A percentile compares a stretch with the other conserved stretches of the same genome.
Evolutionary conservation across 1,140 invertebrate species (phyloP).

Genomic region (Apolygus lucorum): DNA sequence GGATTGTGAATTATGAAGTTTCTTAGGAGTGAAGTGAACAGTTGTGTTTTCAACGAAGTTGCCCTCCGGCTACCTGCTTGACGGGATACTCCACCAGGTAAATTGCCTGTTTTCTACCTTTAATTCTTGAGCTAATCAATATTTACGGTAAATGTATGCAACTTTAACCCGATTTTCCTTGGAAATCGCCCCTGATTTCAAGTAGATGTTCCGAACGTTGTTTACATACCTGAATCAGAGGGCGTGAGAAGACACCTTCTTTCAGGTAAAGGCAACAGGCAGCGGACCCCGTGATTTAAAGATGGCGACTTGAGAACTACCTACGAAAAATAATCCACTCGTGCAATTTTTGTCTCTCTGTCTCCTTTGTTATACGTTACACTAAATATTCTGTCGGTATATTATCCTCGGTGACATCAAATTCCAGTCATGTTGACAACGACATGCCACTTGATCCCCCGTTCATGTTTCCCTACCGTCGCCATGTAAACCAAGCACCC

Average conservation of each 20-base stretch:
- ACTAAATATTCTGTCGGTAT: background rate
- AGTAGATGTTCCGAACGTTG: background rate
- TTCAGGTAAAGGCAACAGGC: conserved; percentile 23
- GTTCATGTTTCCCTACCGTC: conserved; percentile 14
- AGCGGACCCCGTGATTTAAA: conserved; percentile 22
- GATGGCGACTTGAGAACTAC: conserved; percentile 13
- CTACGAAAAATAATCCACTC: background rate
- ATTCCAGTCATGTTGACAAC: background rate
- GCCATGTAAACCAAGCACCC: background rate
- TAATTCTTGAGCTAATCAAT: background rate
- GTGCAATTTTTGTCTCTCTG: no score
- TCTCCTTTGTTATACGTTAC: background rate
- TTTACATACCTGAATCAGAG: background rate
- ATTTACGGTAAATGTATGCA: background rate
- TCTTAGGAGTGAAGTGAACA: conserved; percentile 17
- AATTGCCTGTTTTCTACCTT: conserved; percentile 2
- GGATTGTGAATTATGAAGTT: conserved; percentile 14
- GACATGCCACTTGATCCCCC: background rate
- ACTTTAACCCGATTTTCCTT: background rate
- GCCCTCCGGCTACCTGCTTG: conserved; percentile 21
- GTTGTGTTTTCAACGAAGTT: conserved; percentile 24
- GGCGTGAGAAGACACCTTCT: conserved; percentile 23
- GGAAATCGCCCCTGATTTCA: background rate
- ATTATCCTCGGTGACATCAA: background rate
- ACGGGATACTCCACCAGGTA: conserved; percentile 22